Base-by-base conservation (phyloP, 2,888 invertebrate species). In the Chironomus riparius region DNA sequence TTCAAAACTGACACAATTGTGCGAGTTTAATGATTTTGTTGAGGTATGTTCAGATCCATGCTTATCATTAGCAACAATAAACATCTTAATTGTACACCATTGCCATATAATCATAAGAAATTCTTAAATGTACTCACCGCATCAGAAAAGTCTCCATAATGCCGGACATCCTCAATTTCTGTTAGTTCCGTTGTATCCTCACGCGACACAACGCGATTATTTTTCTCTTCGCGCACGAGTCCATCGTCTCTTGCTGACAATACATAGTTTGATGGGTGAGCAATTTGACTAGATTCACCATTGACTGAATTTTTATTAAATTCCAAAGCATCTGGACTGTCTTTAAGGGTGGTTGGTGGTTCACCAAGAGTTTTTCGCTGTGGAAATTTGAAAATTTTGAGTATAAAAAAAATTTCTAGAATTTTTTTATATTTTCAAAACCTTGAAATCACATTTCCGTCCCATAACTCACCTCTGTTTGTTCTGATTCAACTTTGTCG, bases 401-500 rank as follows among this genome's bases (percentile, higher is more conserved):
- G 7, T 38, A 10, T 10, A 38, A 38, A 38, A n/a, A n/a, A n/a
- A n/a, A n/a, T n/a, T 47, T 38, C 13, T 21, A 74, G 15, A 6
- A 5, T 28, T 28, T 28, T 28, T 28, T 28, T 28, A 4, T 28
- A 24, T 4, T 28, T 28, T 38, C 74, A 28, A 56, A 21, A 10
- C 47, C 76, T 38, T 15, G 2, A 21, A 21, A 71, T 76, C 10
- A 48, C 56, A 47, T 47, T 47, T 79, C 21, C 10, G 4, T 1
- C 2, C 12, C 15, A 62, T 18, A 21, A 21, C 22, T 79, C 79
- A 90, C 91, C 89, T 95, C 94, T 77, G 93, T 93, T 80, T 94
- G 92, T 81, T 94, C 92, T 79, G 92, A 91, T 83, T 95, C 94
- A 82, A 94, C 92, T 77, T 93, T 94, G 81, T 94, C 92, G 69